A percentile compares a stretch with the other conserved stretches of the same genome.
Conservation (phyloP, 2,113 vertebrate genomes). For the Hippocampus abdominalis region DNA sequence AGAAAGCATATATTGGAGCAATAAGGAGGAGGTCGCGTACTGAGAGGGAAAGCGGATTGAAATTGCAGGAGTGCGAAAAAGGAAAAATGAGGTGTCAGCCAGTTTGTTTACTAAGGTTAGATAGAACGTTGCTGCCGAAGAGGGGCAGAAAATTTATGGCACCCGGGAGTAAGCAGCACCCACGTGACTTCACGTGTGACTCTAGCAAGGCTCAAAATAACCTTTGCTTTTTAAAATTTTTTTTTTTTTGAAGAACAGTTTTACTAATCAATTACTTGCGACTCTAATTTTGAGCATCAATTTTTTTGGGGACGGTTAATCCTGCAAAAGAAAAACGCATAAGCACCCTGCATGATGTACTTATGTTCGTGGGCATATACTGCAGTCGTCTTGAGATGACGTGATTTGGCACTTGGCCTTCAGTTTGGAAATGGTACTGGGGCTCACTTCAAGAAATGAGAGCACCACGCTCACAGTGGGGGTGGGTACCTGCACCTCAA, state of each 20-base stretch:
- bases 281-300: too few species aligned
- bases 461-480: not conserved
- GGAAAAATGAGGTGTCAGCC: conserved; percentile 52
- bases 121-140: conserved; percentile 40
- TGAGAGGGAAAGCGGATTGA: conserved; percentile 35
- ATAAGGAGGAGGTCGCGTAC: conserved; percentile 31
- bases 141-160: conserved; percentile 30
- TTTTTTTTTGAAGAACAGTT: too few species aligned
- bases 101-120: conserved; percentile 56
- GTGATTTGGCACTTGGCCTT: not conserved
- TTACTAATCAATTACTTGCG: too few species aligned
- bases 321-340: not conserved
- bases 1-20: conserved; percentile 59
- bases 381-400: too few species aligned
- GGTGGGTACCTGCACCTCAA: too few species aligned
- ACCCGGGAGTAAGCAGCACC: conserved; percentile 40
- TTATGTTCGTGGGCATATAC: not conserved
- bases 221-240: too few species aligned
- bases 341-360: not conserved
- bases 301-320: too few species aligned
- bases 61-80: conserved; percentile 35
- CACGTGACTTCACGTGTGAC: conserved; percentile 11
- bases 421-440: not conserved
- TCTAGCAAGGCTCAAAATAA: conserved; percentile 5
- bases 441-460: not conserved